Evolutionary conservation across 2,888 invertebrate species (phyloP), one percentile per base, ranked within the genome.

Genomic region (Lycia hirtaria): DNA sequence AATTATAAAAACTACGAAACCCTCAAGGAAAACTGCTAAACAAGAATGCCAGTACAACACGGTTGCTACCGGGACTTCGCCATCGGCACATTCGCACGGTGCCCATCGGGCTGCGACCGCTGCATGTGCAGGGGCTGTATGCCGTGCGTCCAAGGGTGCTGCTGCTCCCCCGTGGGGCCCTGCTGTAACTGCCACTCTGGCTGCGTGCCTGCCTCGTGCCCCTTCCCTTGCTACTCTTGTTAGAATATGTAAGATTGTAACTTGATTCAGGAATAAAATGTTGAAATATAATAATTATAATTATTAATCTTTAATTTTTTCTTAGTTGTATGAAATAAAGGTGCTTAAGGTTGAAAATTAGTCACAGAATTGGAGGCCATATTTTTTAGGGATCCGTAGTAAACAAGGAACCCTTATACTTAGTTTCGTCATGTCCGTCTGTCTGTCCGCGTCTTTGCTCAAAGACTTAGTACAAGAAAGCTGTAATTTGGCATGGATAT

Each of bases 41-140:
- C 47, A 48, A 47, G 14, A 66, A 85, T 86, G 84, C 83, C 83
- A 19, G 73, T 71, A 33, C 83, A 85, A 56, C 62, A 73, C 56
- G 87, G 87, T 1, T 86, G 86, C 56, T 87, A 88, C 55, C 77
- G 87, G 0, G 73, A 81, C 61, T 87, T 86, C 69, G 81, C 75
- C 58, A 75, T 80, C 24, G 87, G 88, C 0, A 80, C 80, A 0
- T 87, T 83, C 63, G 82, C 85, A 0, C 72, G 85, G 2, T 87
- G 87, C 54, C 82, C 84, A 0, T 81, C 83, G 0, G 83, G 85
- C 14, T 83, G 83, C 50, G 84, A 82, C 65, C 44, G 3, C 72
- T 76, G 45, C n/a, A 63, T 59, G 64, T 51, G 72, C 4, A 50
- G 75, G 30, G 75, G 77, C 61, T 73, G 76, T 38, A 38, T 47